Base-by-base conservation (phyloP, 2,888 invertebrate genomes). In the Seira sanloemensis region DNA sequence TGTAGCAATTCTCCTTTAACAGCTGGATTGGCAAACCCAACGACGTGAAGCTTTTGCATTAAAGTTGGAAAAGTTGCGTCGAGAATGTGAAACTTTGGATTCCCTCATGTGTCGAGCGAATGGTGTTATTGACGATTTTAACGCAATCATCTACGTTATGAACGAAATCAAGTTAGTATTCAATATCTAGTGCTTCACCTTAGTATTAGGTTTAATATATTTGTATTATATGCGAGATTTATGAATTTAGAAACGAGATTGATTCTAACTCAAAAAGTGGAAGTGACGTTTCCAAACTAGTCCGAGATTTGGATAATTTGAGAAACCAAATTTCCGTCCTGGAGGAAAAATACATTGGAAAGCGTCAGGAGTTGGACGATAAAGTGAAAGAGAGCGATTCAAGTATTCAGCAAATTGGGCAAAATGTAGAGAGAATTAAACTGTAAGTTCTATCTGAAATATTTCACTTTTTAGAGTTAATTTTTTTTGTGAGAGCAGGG, bases 121-220 rank as follows among this genome's bases (percentile, higher is more conserved):
- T 4, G 50, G 54, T 18, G 23, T 66, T 0, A 25, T 79, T 16
- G 19, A 50, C 16, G 50, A 46, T 54, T 46, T 73, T 54, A 23
- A 79, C 72, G 79, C 73, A 73, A 46, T 67, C 4, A 19, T 50
- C 19, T 50, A 37, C 16, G n/a, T n/a, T n/a, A n/a, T 68, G 18
- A 25, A 68, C 9, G 25, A 18, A 9, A 24, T 26, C 1, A 26
- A 68, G n/a, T 68, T 68, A 9, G 24, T 68, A 25, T 16, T 68
- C 5, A 1, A 12, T 1, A 4, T 37, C 37, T 7, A 37, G 37
- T 12, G 37, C 12, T 7, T 37, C 5, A 7, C 37, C 4, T 37
- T 37, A 12, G 4, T 12, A 37, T 37, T 37, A 37, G 4, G 37
- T 37, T 37, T 37, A 7, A 37, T 7, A 37, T 37, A 37, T 7